phyloP scores from a whole-genome alignment of 2,113 vertebrate genomes.

The Hemiprocne comata region DNA sequence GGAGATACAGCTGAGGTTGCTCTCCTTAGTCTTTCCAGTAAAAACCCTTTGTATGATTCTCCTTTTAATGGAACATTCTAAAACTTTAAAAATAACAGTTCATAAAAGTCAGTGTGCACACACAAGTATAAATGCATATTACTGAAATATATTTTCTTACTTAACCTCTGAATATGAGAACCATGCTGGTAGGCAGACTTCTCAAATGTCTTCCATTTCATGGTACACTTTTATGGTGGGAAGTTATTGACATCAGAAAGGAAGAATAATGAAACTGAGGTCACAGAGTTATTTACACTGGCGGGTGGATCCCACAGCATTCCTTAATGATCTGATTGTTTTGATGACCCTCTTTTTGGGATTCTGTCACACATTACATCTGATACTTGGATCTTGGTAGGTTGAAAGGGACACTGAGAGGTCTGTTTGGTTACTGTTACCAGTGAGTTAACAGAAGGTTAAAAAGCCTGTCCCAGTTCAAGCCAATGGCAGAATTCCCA shows the following conservation, averaged over 20 bases:
- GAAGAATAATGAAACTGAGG: constrained; percentile 60
- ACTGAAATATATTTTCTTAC: neutral
- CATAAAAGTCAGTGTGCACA: neutral
- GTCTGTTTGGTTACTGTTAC: constrained; percentile 48
- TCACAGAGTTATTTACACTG: constrained; percentile 65
- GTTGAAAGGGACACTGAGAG: constrained; percentile 38
- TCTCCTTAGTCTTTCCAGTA: neutral
- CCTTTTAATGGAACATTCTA: neutral
- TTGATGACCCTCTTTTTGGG: constrained; percentile 59
- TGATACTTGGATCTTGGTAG: constrained; percentile 53
- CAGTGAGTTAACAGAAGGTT: constrained; percentile 25
- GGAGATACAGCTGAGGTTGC: neutral
- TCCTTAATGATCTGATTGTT: constrained; percentile 57
- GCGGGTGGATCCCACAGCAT: constrained; percentile 54
- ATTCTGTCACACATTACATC: constrained; percentile 58
- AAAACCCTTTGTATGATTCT: neutral
- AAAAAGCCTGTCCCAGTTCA: neutral
- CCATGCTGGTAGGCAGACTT: constrained; percentile 11
- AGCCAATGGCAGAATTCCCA: constrained; percentile 15
- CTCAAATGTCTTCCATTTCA: constrained; percentile 44
- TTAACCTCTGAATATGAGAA: constrained; percentile 1
- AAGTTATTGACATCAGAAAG: constrained; percentile 55
- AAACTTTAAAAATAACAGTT: neutral
- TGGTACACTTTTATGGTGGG: constrained; percentile 50
- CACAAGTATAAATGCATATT: neutral